Base-by-base conservation (phyloP, 2,113 vertebrate genomes). In the Nasalis larvatus region DNA sequence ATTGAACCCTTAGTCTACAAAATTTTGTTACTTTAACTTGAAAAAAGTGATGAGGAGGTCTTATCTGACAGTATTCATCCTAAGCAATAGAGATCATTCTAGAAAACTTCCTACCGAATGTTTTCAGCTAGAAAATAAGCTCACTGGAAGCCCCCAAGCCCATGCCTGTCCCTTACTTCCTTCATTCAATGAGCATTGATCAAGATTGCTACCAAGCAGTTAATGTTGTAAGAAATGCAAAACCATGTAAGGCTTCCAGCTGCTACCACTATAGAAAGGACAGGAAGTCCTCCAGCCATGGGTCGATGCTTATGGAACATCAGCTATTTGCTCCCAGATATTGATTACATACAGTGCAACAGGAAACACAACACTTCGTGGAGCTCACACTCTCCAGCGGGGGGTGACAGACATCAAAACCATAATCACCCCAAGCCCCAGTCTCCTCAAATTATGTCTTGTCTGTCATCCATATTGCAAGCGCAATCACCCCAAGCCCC, bases 401-500 rank as follows among this genome's bases (percentile, higher is more conserved):
- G 14, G 49, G 77, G 20, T 27, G 30, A 40, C 21, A 17, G 27
- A 52, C 17, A 8, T 21, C 13, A 56, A 37, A 30, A 27, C n/a
- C 27, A 27, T 18, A 4, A 3, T 40, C 4, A 11, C 76, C 47
- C 47, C 47, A 49, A n/a, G 37, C 40, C 52, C 52, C 52, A 80
- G 66, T 11, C 12, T 25, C 32, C 35, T 78, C 37, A 20, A 4
- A 10, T 16, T 58, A 5, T 49, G 12, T 25, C 52, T 47, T 8
- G 12, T 69, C n/a, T 21, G 0, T 58, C 45, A 30, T 30, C 35
- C 12, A 0, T 27, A n/a, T 20, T 3, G 9, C 6, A 3, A 11
- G 74, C 60, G 52, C 52, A 21, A 27, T 60, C 58, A 60, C 23
- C 20, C 20, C 58, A 27, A 1, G 35, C 35, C 27, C 27, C 74